Conservation (phyloP, 2,888 invertebrate genomes). For the Torymus auratus region DNA sequence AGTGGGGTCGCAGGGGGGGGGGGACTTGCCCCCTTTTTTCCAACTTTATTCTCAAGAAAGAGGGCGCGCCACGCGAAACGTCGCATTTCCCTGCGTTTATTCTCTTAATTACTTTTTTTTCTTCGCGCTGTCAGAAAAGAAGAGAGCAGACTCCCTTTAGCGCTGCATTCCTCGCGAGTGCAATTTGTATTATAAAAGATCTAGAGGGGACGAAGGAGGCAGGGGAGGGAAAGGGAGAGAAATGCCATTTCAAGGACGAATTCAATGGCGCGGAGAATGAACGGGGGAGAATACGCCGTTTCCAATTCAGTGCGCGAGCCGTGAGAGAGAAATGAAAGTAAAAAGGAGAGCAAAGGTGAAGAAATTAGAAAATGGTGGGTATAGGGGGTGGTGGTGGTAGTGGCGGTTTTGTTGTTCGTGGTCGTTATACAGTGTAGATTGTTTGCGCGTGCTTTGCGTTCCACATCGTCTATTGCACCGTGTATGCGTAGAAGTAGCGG, state of each 20-base stretch:
- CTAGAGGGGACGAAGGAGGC: too few species aligned
- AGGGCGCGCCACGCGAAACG: conserved; percentile 6
- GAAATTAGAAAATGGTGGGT: conserved; percentile 17
- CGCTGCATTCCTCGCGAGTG: too few species aligned
- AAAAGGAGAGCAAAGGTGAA: conserved; percentile 1
- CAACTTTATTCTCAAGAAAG: conserved; percentile 4
- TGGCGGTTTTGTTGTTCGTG: background rate
- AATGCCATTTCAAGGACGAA: background rate
- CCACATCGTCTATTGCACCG: conserved; percentile 44
- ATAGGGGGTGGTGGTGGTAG: too few species aligned
- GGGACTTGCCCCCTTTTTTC: background rate
- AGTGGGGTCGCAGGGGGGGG: background rate
- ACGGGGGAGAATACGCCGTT: conserved; percentile 15
- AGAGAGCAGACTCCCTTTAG: background rate
- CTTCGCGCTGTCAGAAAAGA: background rate
- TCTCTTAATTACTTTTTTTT: background rate
- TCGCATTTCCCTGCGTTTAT: background rate
- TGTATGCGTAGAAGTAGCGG: conserved; percentile 15
- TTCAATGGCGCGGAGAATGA: too few species aligned
- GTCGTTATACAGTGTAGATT: conserved; percentile 42
- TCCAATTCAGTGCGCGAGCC: conserved; percentile 22
- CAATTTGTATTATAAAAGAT: too few species aligned
- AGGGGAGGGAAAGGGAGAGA: too few species aligned
- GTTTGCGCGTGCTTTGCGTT: conserved; percentile 57
- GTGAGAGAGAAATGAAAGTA: conserved; percentile 38